Evolutionary conservation across 1,140 invertebrate genomes (phyloP).

Genomic region (Dreissena polymorpha): DNA sequence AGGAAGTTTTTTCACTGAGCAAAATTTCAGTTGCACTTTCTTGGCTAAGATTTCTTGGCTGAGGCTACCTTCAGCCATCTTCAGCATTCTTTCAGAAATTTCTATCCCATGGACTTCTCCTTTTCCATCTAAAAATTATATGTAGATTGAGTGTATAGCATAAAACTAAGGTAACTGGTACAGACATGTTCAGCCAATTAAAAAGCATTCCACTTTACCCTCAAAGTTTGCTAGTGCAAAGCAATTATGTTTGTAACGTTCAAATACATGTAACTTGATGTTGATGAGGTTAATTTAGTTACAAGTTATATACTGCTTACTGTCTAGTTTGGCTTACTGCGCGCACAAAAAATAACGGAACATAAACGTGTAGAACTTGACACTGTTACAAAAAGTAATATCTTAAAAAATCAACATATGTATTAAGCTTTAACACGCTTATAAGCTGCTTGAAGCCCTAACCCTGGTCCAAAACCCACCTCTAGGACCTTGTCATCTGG

Average conservation of each 20-base stretch:
- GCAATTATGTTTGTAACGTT: too few relatives aligned
- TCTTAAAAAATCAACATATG: not conserved
- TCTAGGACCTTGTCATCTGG: constrained; percentile 66
- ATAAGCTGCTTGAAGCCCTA: constrained; percentile 60
- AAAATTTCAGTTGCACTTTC: constrained; percentile 60
- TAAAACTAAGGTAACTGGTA: too few relatives aligned
- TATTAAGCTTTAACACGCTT: constrained; percentile 61
- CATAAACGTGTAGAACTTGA: too few relatives aligned
- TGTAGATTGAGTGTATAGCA: not conserved
- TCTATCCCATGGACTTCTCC: constrained; percentile 67
- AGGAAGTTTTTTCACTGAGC: constrained; percentile 58
- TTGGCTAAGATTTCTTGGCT: constrained; percentile 50
- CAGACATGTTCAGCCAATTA: too few relatives aligned
- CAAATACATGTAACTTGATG: too few relatives aligned
- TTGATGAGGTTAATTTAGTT: too few relatives aligned
- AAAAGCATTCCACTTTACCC: too few relatives aligned
- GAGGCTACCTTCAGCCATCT: constrained; percentile 50
- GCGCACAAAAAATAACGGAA: too few relatives aligned
- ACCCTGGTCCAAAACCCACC: constrained; percentile 67
- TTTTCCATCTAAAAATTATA: constrained; percentile 56
- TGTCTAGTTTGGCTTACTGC: too few relatives aligned
- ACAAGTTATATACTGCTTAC: too few relatives aligned
- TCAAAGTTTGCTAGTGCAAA: too few relatives aligned
- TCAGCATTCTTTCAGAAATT: constrained; percentile 60
- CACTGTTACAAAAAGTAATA: too few relatives aligned